Evolutionary conservation across 2,797 vertebrate genomes (phyloP).

Genomic region (Hylomyscus alleni): DNA sequence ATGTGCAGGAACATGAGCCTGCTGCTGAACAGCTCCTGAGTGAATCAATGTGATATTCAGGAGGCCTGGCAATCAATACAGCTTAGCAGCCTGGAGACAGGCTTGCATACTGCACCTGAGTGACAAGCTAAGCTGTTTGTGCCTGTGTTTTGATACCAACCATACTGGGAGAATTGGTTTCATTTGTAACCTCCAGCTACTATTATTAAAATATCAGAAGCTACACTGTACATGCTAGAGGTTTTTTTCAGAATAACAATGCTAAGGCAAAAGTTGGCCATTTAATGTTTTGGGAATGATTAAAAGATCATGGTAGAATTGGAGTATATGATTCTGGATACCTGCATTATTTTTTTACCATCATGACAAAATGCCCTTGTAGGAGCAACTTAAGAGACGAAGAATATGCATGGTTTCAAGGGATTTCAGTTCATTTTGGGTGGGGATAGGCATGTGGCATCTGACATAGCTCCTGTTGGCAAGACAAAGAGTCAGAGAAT

Average conservation of each 20-base stretch:
- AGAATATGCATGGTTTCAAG: not conserved
- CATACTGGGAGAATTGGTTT: not conserved
- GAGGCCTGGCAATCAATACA: not conserved
- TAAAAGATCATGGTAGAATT: slow-evolving; percentile 7
- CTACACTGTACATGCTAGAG: not conserved
- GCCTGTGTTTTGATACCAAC: not conserved
- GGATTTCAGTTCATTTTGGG: not conserved
- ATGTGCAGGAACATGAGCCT: not conserved
- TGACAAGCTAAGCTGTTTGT: slow-evolving; percentile 15
- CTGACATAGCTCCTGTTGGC: not conserved
- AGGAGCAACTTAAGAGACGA: not conserved
- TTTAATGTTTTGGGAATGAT: not conserved
- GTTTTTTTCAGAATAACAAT: slow-evolving; percentile 38
- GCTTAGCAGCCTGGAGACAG: not conserved
- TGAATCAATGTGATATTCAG: not conserved
- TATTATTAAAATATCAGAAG: slow-evolving; percentile 45
- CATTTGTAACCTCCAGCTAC: not conserved
- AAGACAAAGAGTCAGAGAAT: not conserved
- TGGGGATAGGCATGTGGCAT: not conserved
- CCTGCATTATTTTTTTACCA: not conserved
- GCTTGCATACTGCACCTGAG: not conserved
- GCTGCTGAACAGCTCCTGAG: not conserved
- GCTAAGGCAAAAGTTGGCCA: not conserved
- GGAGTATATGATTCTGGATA: slow-evolving; percentile 35
- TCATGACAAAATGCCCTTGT: not conserved